A percentile compares a stretch with the other conserved stretches of the same genome.
These are phyloP conservation scores for Apomyelois bistriatella DNA, from an alignment of 2,888 invertebrate species.

Conservation along the genomic window DNA sequence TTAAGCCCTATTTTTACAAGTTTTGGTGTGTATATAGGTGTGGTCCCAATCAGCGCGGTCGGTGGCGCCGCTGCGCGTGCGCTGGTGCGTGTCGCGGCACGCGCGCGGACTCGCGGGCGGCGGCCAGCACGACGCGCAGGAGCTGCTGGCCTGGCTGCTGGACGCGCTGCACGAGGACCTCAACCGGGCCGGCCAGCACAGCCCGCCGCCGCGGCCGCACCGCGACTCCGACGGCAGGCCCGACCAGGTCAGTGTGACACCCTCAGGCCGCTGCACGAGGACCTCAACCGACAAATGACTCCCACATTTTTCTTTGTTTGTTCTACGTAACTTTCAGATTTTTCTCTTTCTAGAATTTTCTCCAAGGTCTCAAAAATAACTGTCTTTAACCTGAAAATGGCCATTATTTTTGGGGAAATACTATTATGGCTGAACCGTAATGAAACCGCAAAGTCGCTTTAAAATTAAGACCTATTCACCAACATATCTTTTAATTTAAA, in stretches of 20 bases:
- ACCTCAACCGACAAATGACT: too few species aligned
- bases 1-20: too few species aligned
- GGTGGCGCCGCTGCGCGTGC: slow-evolving; percentile 91
- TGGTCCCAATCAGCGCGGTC: slow-evolving; percentile 92
- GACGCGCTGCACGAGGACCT: slow-evolving; percentile 96
- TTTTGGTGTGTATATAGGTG: slow-evolving; percentile 52
- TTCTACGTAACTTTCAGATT: too few species aligned
- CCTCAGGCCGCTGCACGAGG: neutral
- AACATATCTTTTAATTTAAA: too few species aligned
- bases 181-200: slow-evolving; percentile 83
- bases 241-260: slow-evolving; percentile 79
- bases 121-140: slow-evolving; percentile 97
- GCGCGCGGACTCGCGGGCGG: slow-evolving; percentile 93
- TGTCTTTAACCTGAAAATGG: too few species aligned
- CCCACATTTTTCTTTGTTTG: too few species aligned
- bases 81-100: slow-evolving; percentile 91
- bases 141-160: slow-evolving; percentile 93
- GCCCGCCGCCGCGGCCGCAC: slow-evolving; percentile 42
- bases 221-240: slow-evolving; percentile 56
- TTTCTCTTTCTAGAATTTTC: too few species aligned
- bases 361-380: too few species aligned
- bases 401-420: too few species aligned
- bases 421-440: too few species aligned
- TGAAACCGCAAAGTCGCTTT: too few species aligned
- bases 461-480: too few species aligned